These are phyloP conservation scores for Resseliella maxima DNA, from an alignment of 2,888 invertebrate genomes.

Conservation along the genomic window DNA sequence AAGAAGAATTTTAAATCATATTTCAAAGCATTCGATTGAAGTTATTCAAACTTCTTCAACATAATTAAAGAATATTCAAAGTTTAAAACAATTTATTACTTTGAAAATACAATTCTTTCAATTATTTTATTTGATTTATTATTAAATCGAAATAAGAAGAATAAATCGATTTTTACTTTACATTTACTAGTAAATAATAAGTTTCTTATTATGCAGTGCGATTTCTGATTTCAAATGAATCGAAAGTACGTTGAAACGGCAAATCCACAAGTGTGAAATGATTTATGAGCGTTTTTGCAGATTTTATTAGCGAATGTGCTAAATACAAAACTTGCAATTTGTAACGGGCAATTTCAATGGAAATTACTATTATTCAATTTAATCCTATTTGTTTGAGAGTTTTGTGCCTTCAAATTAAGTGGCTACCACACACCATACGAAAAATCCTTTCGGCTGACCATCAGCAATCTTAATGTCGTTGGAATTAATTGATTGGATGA, in stretches of 20 bases:
- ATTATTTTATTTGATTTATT: neutral
- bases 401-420: neutral
- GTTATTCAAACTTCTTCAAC: too few relatives aligned
- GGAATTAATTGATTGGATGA: neutral
- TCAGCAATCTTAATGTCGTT: neutral
- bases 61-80: too few relatives aligned
- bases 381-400: neutral
- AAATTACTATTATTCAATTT: neutral
- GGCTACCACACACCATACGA: neutral
- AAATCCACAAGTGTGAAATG: constrained; percentile 19
- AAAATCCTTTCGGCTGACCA: neutral
- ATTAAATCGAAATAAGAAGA: neutral
- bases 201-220: too few relatives aligned
- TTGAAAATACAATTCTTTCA: neutral
- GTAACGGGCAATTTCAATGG: too few relatives aligned
- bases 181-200: too few relatives aligned
- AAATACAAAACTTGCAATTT: neutral
- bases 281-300: neutral
- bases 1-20: too few relatives aligned
- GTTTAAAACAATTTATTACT: neutral
- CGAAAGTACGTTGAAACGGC: neutral
- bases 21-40: too few relatives aligned
- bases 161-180: neutral
- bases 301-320: neutral
- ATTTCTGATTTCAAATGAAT: too few relatives aligned